Percentiles rank a stretch among this genome's conserved stretches.
Evolutionary conservation across 2,888 invertebrate species (phyloP).

Genomic region (Oscheius onirici): DNA sequence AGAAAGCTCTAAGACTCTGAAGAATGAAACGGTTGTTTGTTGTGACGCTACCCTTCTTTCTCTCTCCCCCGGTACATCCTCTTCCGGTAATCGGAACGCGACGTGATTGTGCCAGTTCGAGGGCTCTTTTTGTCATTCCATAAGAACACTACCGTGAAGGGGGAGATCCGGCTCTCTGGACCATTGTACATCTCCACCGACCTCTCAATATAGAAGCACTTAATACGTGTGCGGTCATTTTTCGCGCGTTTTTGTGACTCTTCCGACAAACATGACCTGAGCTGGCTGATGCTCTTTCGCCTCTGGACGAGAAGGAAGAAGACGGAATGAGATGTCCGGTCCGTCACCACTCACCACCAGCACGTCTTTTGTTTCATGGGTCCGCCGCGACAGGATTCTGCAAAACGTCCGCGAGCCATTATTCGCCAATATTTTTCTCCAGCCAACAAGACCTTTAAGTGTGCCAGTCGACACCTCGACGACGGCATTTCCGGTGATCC

Average conservation of each 20-base stretch:
- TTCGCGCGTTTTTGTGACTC: neutral
- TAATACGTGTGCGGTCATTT: slow-evolving; percentile 11
- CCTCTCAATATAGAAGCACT: slow-evolving; percentile 22
- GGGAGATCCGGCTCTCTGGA: neutral
- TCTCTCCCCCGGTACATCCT: too few relatives aligned
- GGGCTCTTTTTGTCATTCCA: neutral
- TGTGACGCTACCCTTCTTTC: too few relatives aligned
- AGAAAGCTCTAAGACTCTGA: too few relatives aligned
- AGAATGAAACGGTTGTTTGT: too few relatives aligned
- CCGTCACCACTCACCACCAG: neutral
- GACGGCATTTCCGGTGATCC: slow-evolving; percentile 18
- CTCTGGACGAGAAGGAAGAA: neutral
- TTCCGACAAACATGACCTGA: slow-evolving; percentile 7
- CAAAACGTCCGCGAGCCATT: neutral
- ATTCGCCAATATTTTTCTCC: slow-evolving; percentile 21
- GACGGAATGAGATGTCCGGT: slow-evolving; percentile 18
- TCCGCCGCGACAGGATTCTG: slow-evolving; percentile 30
- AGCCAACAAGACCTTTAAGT: slow-evolving; percentile 17
- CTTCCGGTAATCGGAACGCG: too few relatives aligned
- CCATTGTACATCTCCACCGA: neutral
- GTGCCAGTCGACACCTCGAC: slow-evolving; percentile 15
- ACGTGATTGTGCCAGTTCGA: too few relatives aligned
- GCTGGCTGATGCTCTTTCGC: slow-evolving; percentile 10
- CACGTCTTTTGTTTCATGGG: slow-evolving; percentile 10
- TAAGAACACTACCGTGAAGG: neutral